A percentile compares a stretch with the other conserved stretches of the same genome.
Conservation (phyloP, 2,113 vertebrate genomes). For the Zapus hudsonius region DNA sequence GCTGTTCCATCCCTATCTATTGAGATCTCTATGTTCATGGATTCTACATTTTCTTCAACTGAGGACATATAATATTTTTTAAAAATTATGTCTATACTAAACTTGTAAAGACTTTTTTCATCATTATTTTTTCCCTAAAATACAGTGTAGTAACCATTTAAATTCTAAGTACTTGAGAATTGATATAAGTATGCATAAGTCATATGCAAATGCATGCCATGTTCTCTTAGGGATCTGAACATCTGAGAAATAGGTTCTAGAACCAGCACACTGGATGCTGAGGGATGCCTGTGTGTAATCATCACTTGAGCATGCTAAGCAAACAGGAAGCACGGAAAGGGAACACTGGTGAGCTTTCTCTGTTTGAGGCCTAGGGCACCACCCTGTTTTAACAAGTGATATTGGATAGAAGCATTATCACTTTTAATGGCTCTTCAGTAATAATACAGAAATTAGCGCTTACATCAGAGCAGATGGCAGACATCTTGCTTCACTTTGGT, state of each 20-base stretch:
- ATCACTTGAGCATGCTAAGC: not conserved
- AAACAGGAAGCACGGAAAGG: not conserved
- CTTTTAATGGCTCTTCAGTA: slow-evolving; percentile 30
- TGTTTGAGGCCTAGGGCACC: not conserved
- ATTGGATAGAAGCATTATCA: slow-evolving; percentile 19
- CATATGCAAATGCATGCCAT: too few relatives aligned
- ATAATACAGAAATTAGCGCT: slow-evolving; percentile 18
- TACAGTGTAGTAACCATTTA: not conserved
- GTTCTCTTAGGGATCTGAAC: not conserved
- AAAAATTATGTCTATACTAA: not conserved
- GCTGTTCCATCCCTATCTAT: not conserved
- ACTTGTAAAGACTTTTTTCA: not conserved
- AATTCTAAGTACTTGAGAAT: not conserved
- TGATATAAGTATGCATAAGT: not conserved
- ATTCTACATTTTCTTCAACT: not conserved
- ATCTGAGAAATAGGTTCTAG: not conserved
- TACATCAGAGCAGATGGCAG: not conserved
- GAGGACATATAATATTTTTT: not conserved
- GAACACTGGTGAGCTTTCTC: not conserved
- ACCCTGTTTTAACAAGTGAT: slow-evolving; percentile 22
- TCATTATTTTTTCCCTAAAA: not conserved
- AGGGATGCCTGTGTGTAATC: not conserved
- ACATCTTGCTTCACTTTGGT: not conserved
- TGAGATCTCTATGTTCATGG: not conserved
- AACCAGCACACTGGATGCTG: too few relatives aligned